Evolutionary conservation across 2,113 vertebrate species (phyloP).

Genomic region (Psilopsiagon aymara): DNA sequence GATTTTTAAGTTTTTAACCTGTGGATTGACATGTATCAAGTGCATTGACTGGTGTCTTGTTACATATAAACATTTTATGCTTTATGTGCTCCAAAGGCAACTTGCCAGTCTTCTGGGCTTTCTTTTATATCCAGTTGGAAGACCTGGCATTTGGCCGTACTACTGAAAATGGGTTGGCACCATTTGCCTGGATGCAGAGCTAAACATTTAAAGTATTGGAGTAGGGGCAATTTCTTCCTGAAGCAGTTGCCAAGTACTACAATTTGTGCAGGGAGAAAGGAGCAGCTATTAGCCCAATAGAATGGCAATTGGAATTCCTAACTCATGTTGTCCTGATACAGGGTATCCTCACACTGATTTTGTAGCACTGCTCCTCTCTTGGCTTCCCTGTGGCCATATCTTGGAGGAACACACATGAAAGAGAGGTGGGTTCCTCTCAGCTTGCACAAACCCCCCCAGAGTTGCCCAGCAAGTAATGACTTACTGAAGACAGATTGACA

Average conservation of each 20-base stretch:
- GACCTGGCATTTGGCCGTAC: background rate
- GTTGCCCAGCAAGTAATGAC: background rate
- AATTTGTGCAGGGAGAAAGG: background rate
- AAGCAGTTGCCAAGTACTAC: background rate
- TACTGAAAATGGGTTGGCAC: slow-evolving; percentile 10
- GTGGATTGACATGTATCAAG: background rate
- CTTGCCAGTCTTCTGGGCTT: background rate
- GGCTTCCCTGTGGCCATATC: background rate
- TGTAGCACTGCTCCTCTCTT: background rate
- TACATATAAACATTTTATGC: background rate
- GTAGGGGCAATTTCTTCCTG: background rate
- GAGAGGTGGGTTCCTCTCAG: background rate
- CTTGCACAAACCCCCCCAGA: background rate
- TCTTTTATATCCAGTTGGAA: slow-evolving; percentile 1
- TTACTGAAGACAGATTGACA: background rate
- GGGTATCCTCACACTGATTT: background rate
- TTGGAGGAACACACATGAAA: background rate
- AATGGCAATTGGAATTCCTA: background rate
- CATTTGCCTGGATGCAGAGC: background rate
- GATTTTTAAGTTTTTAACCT: slow-evolving; percentile 12
- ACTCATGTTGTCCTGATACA: background rate
- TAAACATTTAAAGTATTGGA: slow-evolving; percentile 17
- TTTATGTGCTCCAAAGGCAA: background rate
- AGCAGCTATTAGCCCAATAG: background rate
- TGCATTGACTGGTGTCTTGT: background rate